A percentile compares a stretch with the other conserved stretches of the same genome.
Evolutionary conservation across 2,888 invertebrate genomes (phyloP).

Genomic region (Spicauda simplicius): DNA sequence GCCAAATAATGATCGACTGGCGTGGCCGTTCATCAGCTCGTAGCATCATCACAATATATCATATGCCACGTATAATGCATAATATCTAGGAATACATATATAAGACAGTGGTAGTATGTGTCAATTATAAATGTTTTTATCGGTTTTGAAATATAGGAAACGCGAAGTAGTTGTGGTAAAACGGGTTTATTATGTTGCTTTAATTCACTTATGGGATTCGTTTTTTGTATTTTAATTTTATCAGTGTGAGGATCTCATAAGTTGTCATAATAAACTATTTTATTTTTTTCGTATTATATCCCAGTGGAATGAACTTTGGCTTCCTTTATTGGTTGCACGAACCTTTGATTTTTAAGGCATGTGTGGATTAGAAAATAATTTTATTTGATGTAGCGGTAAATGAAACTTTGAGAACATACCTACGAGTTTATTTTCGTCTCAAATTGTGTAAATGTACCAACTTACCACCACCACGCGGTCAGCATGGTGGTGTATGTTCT

Average conservation of each 20-base stretch:
- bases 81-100: slow-evolving; percentile 4
- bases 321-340: background rate
- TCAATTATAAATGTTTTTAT: slow-evolving; percentile 36
- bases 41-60: background rate
- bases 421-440: too few species aligned
- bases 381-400: too few species aligned
- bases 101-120: slow-evolving; percentile 14
- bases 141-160: background rate
- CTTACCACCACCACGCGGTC: too few species aligned
- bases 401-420: too few species aligned
- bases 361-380: too few species aligned
- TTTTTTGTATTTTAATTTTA: slow-evolving; percentile 42
- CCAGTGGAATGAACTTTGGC: background rate
- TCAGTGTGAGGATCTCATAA: slow-evolving; percentile 67
- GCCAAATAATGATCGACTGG: slow-evolving; percentile 55
- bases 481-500: background rate
- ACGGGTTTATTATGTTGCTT: background rate
- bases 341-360: too few species aligned
- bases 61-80: background rate
- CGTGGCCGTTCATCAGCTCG: slow-evolving; percentile 30
- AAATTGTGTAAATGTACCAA: too few species aligned
- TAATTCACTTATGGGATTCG: background rate
- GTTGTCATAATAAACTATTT: background rate
- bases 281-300: background rate
- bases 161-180: background rate